These are phyloP conservation scores for Xyrauchen texanus DNA, from an alignment of 2,113 vertebrate genomes.

Conservation along the genomic window DNA sequence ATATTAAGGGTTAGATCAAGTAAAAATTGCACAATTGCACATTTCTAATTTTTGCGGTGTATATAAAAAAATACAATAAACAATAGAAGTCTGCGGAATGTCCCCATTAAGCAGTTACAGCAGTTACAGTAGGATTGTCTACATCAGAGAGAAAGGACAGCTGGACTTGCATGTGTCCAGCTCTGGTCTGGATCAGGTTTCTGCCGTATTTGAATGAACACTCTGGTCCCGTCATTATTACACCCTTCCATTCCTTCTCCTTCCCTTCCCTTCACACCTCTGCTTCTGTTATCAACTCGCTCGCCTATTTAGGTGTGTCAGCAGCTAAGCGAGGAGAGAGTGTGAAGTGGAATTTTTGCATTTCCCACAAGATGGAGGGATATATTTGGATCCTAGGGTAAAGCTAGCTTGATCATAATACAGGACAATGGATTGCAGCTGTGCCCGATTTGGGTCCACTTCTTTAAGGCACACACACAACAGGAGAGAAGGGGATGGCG, in stretches of 20 bases:
- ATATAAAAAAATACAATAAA: background rate
- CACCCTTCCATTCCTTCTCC: slow-evolving; percentile 12
- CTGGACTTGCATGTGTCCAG: slow-evolving; percentile 35
- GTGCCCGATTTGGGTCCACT: slow-evolving; percentile 24
- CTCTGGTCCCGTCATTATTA: slow-evolving; percentile 20
- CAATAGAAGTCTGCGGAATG: background rate
- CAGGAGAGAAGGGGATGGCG: slow-evolving; percentile 21
- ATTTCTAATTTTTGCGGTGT: too few relatives aligned
- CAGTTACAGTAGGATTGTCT: background rate
- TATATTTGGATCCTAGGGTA: slow-evolving; percentile 36
- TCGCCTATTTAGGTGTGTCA: slow-evolving; percentile 25
- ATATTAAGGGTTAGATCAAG: too few relatives aligned
- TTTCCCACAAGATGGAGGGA: slow-evolving; percentile 35
- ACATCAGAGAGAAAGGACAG: slow-evolving; percentile 15
- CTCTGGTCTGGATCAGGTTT: background rate
- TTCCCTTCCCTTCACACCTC: slow-evolving; percentile 27
- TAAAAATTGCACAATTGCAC: too few relatives aligned
- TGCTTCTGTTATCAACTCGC: slow-evolving; percentile 32
- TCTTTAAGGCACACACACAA: background rate
- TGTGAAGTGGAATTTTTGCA: slow-evolving; percentile 39
- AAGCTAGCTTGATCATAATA: slow-evolving; percentile 46
- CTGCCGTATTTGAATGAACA: background rate
- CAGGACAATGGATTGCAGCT: slow-evolving; percentile 42
- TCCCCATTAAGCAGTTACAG: slow-evolving; percentile 1
- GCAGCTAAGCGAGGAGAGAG: slow-evolving; percentile 27